Evolutionary conservation across 64 coral and sea anemone species (phyloP), one percentile per base, ranked within the genome.

Genomic region (Cladopsammia gracilis): DNA sequence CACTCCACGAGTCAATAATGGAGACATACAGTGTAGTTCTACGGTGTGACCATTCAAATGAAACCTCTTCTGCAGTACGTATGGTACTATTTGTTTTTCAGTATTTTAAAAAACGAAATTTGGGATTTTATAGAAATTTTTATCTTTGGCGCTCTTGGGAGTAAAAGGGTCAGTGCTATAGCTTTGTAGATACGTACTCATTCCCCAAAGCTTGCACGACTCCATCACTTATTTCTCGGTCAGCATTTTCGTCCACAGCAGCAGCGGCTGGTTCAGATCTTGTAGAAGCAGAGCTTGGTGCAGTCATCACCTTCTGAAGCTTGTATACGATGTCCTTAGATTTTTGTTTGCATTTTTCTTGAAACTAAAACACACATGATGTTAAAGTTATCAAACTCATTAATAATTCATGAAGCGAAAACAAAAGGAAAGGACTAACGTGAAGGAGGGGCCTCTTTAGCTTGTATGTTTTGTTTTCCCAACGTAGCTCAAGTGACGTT

Each of bases 291-390:
- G 25, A 45, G 20, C 48, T 56, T 47, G 79, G 15, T 6, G 59
- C 7, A 16, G 57, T 16, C 14, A 82, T 64, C 0, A 82, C 15
- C 26, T 67, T 64, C 48, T 84, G 60, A 67, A 84, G 60, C 61
- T 84, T 68, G 45, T 84, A 19, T 12, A 84, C 60, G 13, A 84
- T 84, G 7, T 0, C 45, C 49, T 84, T 50, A 43, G 80, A 84
- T 67, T 84, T 66, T 43, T 48, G 18, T 4, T 67, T 45, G 62
- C 80, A 84, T n/a, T 84, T 1, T 50, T 84, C 80, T 67, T 84
- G 80, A 66, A 84, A 18, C 80, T 84, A 62, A 25, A 42, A 80
- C 14, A 80, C 5, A 80, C 4, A 80, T 10, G 4, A 1, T 44
- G 25, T 43, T 1, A 3, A 8, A 56, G 11, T 13, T 15, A 70